Conservation (phyloP, 2,113 vertebrate species). For the Actenoides hombroni region DNA sequence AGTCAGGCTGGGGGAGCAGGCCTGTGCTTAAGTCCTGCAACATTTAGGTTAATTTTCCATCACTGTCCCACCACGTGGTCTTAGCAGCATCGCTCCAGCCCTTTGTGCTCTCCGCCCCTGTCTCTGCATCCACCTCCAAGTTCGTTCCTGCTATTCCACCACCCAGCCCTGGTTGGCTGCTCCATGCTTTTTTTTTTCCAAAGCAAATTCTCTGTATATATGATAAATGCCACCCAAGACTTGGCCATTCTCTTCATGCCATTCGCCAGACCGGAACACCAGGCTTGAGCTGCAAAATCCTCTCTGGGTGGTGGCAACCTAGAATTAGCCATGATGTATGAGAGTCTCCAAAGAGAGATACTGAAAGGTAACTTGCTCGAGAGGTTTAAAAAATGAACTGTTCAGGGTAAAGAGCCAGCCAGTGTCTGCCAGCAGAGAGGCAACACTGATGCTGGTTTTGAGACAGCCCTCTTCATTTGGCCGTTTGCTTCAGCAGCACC, state of each 20-base stretch:
- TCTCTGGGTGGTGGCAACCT: conserved; percentile 33
- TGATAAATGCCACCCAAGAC: conserved; percentile 17
- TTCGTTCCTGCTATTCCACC: too few relatives aligned
- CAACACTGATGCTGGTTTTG: not conserved
- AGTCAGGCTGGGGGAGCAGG: too few relatives aligned
- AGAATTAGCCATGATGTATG: not conserved
- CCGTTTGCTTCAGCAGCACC: not conserved
- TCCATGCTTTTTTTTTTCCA: too few relatives aligned
- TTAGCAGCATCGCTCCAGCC: too few relatives aligned
- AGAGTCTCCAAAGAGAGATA: conserved; percentile 6
- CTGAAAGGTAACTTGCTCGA: conserved; percentile 10
- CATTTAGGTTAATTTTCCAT: too few relatives aligned
- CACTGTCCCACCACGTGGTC: too few relatives aligned
- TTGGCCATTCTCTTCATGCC: conserved; percentile 38
- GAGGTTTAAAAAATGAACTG: conserved; percentile 4
- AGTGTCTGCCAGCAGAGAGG: not conserved
- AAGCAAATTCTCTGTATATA: not conserved
- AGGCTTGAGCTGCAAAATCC: not conserved
- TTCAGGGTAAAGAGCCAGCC: not conserved
- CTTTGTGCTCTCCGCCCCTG: too few relatives aligned
- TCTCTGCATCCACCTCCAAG: too few relatives aligned
- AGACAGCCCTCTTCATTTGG: not conserved
- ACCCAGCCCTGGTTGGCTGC: too few relatives aligned
- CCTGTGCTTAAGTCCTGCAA: too few relatives aligned
- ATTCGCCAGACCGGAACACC: conserved; percentile 44